Evolutionary conservation across 2,888 invertebrate genomes (phyloP), one percentile per base, ranked within the genome.

Genomic region (Chloromyia formosa): DNA sequence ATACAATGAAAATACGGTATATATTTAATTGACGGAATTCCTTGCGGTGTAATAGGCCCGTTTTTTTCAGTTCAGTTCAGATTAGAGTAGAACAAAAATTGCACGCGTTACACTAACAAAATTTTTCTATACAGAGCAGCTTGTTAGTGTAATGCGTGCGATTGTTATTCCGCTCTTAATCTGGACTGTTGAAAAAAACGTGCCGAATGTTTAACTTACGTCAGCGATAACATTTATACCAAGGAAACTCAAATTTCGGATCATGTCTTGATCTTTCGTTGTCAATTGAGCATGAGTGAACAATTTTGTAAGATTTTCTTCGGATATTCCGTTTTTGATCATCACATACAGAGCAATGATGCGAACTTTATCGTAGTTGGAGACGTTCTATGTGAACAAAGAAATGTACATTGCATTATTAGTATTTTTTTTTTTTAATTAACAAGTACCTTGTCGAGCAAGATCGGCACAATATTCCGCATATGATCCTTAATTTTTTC

Each of bases 401-500:
- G 12, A 42, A 42, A 42, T 18, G 10, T 53, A 27, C 75, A 45
- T 74, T 14, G 10, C 5, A n/a, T n/a, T 12, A 42, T 5, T 12
- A 5, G 42, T 42, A 42, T 12, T 42, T 12, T 5, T 42, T 42
- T 42, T 58, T 18, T 22, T 23, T 35, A 40, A 42, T 45, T 27
- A 10, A 56, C 23, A 54, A 12, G 89, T 86, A 93, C 93, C 81
- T 93, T 92, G 84, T 99, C 98, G 53, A 99, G 88, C 66, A 99
- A 89, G 77, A 99, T 95, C 3, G 99, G 99, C 4, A 98, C 98
- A 85, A 99, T 98, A 85, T 96, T 96, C 77, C 97, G 91, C 98
- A 99, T 99, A 84, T 98, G 98, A 86, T 99, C 99, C 85, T 97
- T 97, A 80, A 99, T 98, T 83, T 96, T 95, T 85, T 99, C 99